phyloP scores from a whole-genome alignment of 2,888 invertebrate species.

The Sericinus montela region DNA sequence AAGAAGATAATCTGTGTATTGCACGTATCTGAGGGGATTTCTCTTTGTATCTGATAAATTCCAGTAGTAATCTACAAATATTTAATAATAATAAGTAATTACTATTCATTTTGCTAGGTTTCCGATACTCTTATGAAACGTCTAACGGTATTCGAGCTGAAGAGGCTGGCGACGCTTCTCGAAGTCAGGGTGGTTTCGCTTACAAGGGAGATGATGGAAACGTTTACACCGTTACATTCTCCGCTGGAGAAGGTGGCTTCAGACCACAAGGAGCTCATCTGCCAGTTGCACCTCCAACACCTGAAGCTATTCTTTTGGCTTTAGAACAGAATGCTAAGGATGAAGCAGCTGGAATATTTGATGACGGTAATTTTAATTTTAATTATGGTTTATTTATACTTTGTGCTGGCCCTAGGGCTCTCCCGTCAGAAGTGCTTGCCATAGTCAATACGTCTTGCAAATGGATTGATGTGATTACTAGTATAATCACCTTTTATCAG shows the following conservation, averaged over 20 bases:
- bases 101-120: conserved; percentile 33
- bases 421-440: too few relatives aligned
- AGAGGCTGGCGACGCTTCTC: conserved; percentile 45
- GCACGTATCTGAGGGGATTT: too few relatives aligned
- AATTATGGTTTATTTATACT: too few relatives aligned
- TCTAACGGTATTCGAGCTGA: conserved; percentile 64
- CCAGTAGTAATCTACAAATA: too few relatives aligned
- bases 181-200: conserved; percentile 72
- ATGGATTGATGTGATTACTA: too few relatives aligned
- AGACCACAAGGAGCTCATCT: conserved; percentile 75
- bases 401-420: too few relatives aligned
- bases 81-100: too few relatives aligned
- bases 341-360: conserved; percentile 75
- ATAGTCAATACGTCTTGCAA: too few relatives aligned
- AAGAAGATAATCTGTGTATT: too few relatives aligned
- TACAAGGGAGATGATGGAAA: conserved; percentile 80
- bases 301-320: conserved; percentile 73
- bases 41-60: too few relatives aligned
- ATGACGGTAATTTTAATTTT: conserved; percentile 55
- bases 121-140: conserved; percentile 60
- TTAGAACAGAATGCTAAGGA: conserved; percentile 71
- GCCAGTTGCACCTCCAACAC: conserved; percentile 78
- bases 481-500: too few relatives aligned
- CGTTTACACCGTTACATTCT: conserved; percentile 72
- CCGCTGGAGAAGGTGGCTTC: conserved; percentile 79